Base-by-base conservation (phyloP, 2,113 vertebrate species). In the Falco punctatus region DNA sequence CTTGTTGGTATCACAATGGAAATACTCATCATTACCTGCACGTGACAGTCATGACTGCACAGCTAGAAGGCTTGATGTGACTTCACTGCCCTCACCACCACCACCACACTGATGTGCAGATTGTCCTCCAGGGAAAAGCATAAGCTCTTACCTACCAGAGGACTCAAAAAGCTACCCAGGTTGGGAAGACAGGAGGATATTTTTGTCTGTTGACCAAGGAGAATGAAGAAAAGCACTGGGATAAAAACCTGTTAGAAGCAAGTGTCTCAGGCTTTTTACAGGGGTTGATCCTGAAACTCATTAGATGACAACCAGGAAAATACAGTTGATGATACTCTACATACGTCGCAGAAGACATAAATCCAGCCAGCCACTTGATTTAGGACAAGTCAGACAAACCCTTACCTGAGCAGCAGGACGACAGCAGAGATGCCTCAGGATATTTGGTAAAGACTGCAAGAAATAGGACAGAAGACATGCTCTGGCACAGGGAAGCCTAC, bases 21-120 rank as follows among this genome's bases (percentile, higher is more conserved):
- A 61, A 33, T 32, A 61, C 16, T 57, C 10, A 21, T n/a, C 49
- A 32, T 2, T 10, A 3, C 33, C 32, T 86, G 32, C 24, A 11
- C 19, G 13, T 2, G 18, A 61, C 2, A 2, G 32, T 13, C 17
- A 23, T 5, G 8, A 55, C 65, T 14, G 19, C 8, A 2, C 27
- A 67, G 61, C 48, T 23, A 62, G 46, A 18, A 11, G 21, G 38
- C 44, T 40, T 57, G 42, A 48, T 44, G 4, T 15, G 12, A 77
- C 73, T 30, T 52, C 32, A 38, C 32, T 71, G 27, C 35, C 20
- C n/a, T 77, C 27, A 59, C 24, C 42, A 64, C n/a, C 42, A 64
- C n/a, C 15, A 44, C 18, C 55, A 57, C 35, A 6, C 30, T 24
- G 28, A n/a, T 6, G 23, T 38, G 26, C n/a, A 44, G 42, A 35